A percentile compares a stretch with the other conserved stretches of the same genome.
phyloP scores from a whole-genome alignment of 2,888 invertebrate genomes.

The Drosophila yooni region DNA sequence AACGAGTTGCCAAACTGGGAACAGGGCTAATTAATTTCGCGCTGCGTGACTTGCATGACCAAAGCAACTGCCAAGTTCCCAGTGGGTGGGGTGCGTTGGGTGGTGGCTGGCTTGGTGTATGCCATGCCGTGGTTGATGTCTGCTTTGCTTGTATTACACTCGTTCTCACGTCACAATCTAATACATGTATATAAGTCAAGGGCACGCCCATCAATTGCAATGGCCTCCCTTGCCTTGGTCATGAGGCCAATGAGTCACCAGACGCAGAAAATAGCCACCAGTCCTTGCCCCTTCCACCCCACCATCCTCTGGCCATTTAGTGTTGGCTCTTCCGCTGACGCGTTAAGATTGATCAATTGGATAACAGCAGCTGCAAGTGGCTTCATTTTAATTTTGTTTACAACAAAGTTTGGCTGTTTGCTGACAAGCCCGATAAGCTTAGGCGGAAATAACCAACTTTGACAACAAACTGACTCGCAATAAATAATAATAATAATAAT shows the following conservation, averaged over 20 bases:
- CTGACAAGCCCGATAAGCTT: neutral
- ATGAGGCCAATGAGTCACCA: constrained; percentile 11
- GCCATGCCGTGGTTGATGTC: neutral
- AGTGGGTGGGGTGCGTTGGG: constrained; percentile 7
- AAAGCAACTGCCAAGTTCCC: constrained; percentile 23
- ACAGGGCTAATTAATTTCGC: constrained; percentile 71
- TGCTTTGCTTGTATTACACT: neutral
- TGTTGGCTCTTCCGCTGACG: neutral
- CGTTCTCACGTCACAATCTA: neutral
- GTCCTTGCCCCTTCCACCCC: neutral
- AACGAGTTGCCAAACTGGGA: constrained; percentile 56
- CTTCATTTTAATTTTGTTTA: constrained; percentile 3
- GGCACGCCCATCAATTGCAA: constrained; percentile 19
- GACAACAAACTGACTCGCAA: neutral
- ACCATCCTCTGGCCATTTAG: neutral
- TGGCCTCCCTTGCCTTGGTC: neutral
- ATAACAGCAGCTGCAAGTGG: constrained; percentile 16
- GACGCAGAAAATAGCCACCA: neutral
- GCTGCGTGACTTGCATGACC: constrained; percentile 71
- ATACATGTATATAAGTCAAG: constrained; percentile 9
- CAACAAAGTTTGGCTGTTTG: neutral
- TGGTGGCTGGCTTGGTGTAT: neutral
- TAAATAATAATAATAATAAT: neutral
- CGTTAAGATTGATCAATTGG: constrained; percentile 40
- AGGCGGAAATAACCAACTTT: neutral